Conservation (phyloP, 2,888 invertebrate species). For the Sphaerophoria taeniata region DNA sequence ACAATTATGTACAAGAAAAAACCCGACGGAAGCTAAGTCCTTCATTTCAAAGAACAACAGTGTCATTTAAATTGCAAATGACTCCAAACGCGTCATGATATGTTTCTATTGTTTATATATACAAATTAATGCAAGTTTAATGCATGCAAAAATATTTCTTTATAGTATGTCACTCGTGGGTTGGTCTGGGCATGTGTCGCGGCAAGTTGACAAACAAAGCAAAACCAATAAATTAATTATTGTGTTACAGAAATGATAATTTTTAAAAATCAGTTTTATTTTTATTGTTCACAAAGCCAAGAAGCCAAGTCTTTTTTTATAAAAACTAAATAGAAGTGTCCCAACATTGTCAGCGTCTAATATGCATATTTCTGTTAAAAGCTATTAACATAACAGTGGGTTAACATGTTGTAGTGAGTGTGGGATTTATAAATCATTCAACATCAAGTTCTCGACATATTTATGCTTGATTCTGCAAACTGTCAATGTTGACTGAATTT, state of each 20-base stretch:
- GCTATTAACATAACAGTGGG: neutral
- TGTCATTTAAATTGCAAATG: conserved; percentile 61
- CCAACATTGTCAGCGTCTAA: neutral
- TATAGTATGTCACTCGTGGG: conserved; percentile 44
- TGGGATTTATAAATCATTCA: neutral
- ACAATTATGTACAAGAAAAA: no score
- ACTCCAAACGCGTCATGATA: conserved; percentile 11
- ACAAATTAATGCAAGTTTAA: conserved; percentile 43
- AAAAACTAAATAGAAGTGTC: neutral
- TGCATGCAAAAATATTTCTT: conserved; percentile 55
- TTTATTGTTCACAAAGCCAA: no score
- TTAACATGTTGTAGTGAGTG: no score
- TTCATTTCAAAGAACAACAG: conserved; percentile 23
- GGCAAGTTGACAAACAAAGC: neutral
- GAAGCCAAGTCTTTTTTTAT: no score
- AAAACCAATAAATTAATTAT: conserved; percentile 26
- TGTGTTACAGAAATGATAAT: neutral
- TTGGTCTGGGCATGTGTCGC: neutral
- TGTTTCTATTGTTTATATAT: conserved; percentile 23
- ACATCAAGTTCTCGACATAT: neutral
- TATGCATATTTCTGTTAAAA: neutral
- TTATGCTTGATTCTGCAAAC: conserved; percentile 4
- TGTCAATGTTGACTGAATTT: conserved; percentile 12
- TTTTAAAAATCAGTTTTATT: no score
- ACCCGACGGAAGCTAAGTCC: conserved; percentile 51